Evolutionary conservation across 2,113 vertebrate genomes (phyloP).

Genomic region (Brachyhypopomus occidentalis): DNA sequence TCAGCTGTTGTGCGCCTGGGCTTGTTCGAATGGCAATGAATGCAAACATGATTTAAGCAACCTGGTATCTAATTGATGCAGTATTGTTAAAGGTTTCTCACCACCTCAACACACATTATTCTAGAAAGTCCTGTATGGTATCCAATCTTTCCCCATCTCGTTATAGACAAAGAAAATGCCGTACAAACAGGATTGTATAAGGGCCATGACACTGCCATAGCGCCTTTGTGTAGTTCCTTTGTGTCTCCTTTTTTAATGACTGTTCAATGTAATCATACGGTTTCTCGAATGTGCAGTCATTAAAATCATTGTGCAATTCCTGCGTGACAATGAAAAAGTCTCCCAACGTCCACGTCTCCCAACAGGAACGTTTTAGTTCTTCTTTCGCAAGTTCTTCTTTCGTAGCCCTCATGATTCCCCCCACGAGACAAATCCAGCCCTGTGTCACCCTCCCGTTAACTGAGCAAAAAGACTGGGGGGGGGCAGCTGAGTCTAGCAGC

Average conservation of each 20-base stretch:
- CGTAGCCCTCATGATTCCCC: background rate
- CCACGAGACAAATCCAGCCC: background rate
- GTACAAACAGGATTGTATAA: constrained; percentile 1
- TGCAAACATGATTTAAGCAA: no score
- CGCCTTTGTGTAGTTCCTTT: background rate
- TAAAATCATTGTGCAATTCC: background rate
- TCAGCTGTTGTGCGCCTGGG: no score
- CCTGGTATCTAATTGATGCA: background rate
- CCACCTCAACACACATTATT: background rate
- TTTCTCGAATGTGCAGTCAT: background rate
- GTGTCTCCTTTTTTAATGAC: constrained; percentile 2
- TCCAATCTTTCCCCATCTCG: background rate
- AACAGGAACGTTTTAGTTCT: background rate
- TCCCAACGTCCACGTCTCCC: background rate
- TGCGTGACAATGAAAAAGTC: background rate
- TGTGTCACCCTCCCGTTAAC: background rate
- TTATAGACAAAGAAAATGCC: background rate
- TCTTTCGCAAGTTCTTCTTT: background rate
- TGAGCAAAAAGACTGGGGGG: background rate
- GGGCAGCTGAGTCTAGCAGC: background rate
- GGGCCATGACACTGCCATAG: background rate
- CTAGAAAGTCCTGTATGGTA: background rate
- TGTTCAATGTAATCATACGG: background rate
- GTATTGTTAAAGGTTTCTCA: background rate
- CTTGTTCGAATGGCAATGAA: no score